These are phyloP conservation scores for Characodon lateralis DNA, from an alignment of 2,797 vertebrate species.

Conservation along the genomic window DNA sequence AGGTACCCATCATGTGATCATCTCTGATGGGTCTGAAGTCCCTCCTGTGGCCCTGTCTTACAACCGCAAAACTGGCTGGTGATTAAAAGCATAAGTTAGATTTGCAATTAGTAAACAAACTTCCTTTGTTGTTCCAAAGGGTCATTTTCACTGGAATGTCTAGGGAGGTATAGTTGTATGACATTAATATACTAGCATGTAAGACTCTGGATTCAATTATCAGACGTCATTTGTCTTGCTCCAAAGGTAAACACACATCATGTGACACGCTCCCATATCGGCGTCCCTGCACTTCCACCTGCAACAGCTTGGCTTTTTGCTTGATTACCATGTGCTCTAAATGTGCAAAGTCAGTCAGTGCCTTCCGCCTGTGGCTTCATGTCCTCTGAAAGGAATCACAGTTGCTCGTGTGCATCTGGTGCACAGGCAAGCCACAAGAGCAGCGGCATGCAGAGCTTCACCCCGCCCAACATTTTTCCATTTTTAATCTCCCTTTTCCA, in stretches of 20 bases:
- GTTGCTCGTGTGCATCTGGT: constrained; percentile 49
- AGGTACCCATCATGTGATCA: constrained; percentile 40
- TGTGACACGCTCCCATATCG: constrained; percentile 6
- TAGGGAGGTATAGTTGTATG: neutral
- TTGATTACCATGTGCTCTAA: neutral
- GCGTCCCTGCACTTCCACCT: constrained; percentile 42
- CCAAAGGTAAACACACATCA: constrained; percentile 35
- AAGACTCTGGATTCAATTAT: constrained; percentile 57
- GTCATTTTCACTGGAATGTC: neutral
- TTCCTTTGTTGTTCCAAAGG: neutral
- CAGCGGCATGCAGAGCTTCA: constrained; percentile 3
- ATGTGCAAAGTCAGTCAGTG: constrained; percentile 20
- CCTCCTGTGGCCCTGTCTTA: neutral
- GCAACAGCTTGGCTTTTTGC: constrained; percentile 24
- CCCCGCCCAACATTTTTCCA: constrained; percentile 48
- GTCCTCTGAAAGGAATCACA: constrained; percentile 38
- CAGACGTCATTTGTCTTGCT: constrained; percentile 47
- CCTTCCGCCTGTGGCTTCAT: constrained; percentile 31
- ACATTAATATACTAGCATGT: neutral
- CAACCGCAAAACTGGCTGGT: too few species aligned
- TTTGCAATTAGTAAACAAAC: neutral
- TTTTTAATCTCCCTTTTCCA: constrained; percentile 57
- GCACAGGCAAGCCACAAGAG: constrained; percentile 22
- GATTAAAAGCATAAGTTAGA: neutral
- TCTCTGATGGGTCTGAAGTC: neutral